A percentile compares a stretch with the other conserved stretches of the same genome.
These are phyloP conservation scores for Chloropsis cyanopogon DNA, from an alignment of 2,113 vertebrate species.

Conservation along the genomic window DNA sequence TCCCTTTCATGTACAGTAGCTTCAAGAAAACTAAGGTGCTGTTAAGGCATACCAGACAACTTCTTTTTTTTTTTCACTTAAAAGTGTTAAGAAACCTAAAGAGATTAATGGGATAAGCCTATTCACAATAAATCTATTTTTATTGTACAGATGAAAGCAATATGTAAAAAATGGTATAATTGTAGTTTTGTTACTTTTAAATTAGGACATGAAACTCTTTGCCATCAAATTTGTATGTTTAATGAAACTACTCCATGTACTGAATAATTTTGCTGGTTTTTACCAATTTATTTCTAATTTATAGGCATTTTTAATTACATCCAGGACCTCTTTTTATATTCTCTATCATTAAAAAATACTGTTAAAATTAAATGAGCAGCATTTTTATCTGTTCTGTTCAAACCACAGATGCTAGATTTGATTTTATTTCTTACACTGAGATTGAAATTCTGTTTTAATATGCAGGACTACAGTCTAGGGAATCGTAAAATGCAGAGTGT, in stretches of 20 bases:
- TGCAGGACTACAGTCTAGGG: conserved; percentile 75
- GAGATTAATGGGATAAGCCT: background rate
- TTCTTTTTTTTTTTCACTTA: background rate
- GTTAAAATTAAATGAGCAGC: conserved; percentile 72
- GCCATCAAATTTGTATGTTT: background rate
- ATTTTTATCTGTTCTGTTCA: conserved; percentile 71
- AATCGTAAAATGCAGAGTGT: conserved; percentile 76
- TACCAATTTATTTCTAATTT: conserved; percentile 63
- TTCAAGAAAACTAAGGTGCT: background rate
- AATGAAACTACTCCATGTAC: conserved; percentile 8
- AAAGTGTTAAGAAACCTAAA: background rate
- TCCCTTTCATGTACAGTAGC: background rate
- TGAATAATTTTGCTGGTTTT: conserved; percentile 48
- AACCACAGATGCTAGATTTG: conserved; percentile 76
- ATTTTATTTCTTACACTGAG: conserved; percentile 77
- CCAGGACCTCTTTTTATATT: conserved; percentile 39
- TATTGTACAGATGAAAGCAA: background rate
- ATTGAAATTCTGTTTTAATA: conserved; percentile 81
- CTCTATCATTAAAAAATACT: conserved; percentile 60
- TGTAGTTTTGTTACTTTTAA: conserved; percentile 29
- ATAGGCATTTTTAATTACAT: conserved; percentile 48
- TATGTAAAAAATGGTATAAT: background rate
- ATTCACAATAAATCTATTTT: background rate
- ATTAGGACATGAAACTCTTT: background rate
- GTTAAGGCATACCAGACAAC: background rate